phyloP scores from a whole-genome alignment of 2,888 invertebrate species.

The Amaurobius ferox region DNA sequence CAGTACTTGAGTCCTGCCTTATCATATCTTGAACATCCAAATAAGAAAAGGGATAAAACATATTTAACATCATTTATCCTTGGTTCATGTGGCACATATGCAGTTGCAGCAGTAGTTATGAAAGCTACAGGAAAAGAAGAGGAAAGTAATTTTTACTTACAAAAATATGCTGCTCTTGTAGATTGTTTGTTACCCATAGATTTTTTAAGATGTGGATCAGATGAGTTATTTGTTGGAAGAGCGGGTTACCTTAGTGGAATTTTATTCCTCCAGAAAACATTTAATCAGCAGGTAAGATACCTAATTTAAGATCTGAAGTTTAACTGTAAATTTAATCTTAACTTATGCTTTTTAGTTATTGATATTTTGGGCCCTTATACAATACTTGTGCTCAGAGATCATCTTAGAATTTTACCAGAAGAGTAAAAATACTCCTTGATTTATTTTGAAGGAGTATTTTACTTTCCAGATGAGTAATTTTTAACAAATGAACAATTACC shows the following conservation, averaged over 20 bases:
- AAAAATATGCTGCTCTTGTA: slow-evolving; percentile 79
- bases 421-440: too few relatives aligned
- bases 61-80: slow-evolving; percentile 85
- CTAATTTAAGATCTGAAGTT: too few relatives aligned
- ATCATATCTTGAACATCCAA: slow-evolving; percentile 78
- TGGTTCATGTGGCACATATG: slow-evolving; percentile 88
- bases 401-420: too few relatives aligned
- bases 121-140: slow-evolving; percentile 79
- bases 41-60: slow-evolving; percentile 78
- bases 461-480: too few relatives aligned
- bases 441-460: too few relatives aligned
- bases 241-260: slow-evolving; percentile 89
- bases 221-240: slow-evolving; percentile 90
- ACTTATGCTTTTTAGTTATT: too few relatives aligned
- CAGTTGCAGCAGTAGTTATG: slow-evolving; percentile 80
- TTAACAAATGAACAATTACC: too few relatives aligned
- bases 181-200: slow-evolving; percentile 79
- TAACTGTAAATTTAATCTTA: too few relatives aligned
- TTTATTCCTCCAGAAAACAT: slow-evolving; percentile 82
- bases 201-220: slow-evolving; percentile 80
- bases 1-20: slow-evolving; percentile 83
- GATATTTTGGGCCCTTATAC: too few relatives aligned
- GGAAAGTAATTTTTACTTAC: slow-evolving; percentile 75
- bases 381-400: too few relatives aligned
- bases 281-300: slow-evolving; percentile 74